phyloP scores from a whole-genome alignment of 2,113 vertebrate species.

The Lophura nycthemera region DNA sequence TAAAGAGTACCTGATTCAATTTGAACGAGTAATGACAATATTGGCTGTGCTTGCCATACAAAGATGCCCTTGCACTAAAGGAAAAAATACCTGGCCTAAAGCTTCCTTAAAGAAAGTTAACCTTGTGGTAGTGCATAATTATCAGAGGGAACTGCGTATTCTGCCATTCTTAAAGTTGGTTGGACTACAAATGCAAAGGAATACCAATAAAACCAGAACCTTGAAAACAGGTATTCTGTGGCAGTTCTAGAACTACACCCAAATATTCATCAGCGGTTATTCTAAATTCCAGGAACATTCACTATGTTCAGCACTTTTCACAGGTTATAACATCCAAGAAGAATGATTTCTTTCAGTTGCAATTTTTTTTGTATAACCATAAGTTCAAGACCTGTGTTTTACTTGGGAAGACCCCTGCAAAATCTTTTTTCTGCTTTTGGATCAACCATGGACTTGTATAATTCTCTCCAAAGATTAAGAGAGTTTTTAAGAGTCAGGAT shows the following conservation, averaged over 20 bases:
- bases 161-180: not conserved
- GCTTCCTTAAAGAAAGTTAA: not conserved
- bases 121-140: not conserved
- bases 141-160: not conserved
- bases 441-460: not conserved
- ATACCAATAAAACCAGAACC: not conserved
- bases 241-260: not conserved
- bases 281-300: not conserved
- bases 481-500: not conserved
- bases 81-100: not conserved
- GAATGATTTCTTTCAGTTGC: not conserved
- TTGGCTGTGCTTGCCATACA: not conserved
- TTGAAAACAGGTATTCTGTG: not conserved
- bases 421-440: not conserved
- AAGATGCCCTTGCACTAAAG: not conserved
- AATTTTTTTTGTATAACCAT: not conserved
- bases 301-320: not conserved
- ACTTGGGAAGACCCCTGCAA: not conserved
- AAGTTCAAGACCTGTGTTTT: not conserved
- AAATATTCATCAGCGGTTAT: not conserved
- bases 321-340: not conserved
- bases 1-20: not conserved
- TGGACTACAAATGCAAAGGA: not conserved
- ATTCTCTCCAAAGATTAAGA: not conserved
- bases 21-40: not conserved